A percentile compares a stretch with the other conserved stretches of the same genome.
These are phyloP conservation scores for Galaxea fascicularis DNA, from an alignment of 92 coral and sea anemone species.

Conservation along the genomic window DNA sequence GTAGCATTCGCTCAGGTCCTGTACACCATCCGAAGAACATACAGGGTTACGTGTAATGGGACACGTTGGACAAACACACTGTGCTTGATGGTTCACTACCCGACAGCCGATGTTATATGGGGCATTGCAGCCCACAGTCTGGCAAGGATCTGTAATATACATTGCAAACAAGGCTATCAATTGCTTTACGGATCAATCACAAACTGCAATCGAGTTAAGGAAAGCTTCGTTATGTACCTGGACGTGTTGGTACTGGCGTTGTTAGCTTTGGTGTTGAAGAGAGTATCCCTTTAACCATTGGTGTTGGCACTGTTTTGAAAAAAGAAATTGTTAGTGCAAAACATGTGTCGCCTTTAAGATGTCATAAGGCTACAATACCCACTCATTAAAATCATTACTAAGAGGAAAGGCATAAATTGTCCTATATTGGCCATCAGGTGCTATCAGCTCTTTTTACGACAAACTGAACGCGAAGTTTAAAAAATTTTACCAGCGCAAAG, in stretches of 20 bases:
- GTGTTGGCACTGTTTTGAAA: not conserved
- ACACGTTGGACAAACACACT: conserved; percentile 34
- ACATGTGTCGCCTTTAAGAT: not conserved
- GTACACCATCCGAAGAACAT: conserved; percentile 44
- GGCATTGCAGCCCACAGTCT: conserved; percentile 18
- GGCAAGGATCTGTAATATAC: conserved; percentile 23
- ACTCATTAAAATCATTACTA: too few species aligned
- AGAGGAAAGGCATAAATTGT: too few species aligned
- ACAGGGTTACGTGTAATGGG: conserved; percentile 2
- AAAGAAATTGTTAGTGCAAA: not conserved
- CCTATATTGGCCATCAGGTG: not conserved
- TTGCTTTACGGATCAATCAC: not conserved
- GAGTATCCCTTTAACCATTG: not conserved
- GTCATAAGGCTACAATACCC: not conserved
- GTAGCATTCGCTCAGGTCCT: conserved; percentile 39
- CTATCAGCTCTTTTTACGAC: not conserved
- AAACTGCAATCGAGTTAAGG: not conserved
- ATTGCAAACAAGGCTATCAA: not conserved
- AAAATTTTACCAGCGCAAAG: conserved; percentile 43
- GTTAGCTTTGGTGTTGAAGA: not conserved
- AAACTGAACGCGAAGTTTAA: not conserved
- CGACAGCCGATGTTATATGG: conserved; percentile 48
- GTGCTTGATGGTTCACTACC: conserved; percentile 3
- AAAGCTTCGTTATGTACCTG: not conserved
- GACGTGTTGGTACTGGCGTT: not conserved